A percentile compares a stretch with the other conserved stretches of the same genome.
These are phyloP conservation scores for Dicrostonyx torquatus DNA, from an alignment of 2,797 vertebrate genomes.

Conservation along the genomic window DNA sequence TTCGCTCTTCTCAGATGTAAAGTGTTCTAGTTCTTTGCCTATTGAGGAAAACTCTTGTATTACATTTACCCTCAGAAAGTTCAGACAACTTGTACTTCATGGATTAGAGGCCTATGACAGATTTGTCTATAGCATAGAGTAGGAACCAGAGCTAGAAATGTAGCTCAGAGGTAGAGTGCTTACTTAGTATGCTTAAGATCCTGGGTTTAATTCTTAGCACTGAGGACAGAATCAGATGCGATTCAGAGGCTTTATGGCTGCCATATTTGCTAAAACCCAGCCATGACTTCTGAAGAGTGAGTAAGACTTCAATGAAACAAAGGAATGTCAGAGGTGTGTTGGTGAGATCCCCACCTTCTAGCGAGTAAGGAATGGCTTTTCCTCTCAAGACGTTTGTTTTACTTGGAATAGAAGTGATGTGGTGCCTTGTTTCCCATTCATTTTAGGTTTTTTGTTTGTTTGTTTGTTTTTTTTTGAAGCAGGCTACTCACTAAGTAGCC, in stretches of 20 bases:
- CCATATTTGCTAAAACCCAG: neutral
- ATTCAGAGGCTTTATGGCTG: neutral
- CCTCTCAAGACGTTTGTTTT: neutral
- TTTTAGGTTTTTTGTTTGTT: neutral
- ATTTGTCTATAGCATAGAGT: neutral
- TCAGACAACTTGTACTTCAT: neutral
- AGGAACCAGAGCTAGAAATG: neutral
- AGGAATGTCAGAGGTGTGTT: neutral
- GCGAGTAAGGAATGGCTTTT: neutral
- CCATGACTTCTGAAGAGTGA: neutral
- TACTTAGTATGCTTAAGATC: neutral
- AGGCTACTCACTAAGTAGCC: no score
- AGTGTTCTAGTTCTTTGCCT: conserved; percentile 17
- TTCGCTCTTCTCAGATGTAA: neutral
- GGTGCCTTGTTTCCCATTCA: neutral
- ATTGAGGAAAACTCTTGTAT: neutral
- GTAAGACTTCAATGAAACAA: neutral
- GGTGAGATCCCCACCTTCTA: neutral
- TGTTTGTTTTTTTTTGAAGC: neutral
- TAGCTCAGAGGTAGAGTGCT: neutral
- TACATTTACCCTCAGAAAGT: conserved; percentile 6
- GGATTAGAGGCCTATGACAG: neutral
- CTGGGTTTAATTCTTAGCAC: neutral
- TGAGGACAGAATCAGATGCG: neutral
- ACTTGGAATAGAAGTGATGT: conserved; percentile 12